Evolutionary conservation across 2,888 invertebrate genomes (phyloP), one percentile per base, ranked within the genome.

Genomic region (Rhingia campestris): DNA sequence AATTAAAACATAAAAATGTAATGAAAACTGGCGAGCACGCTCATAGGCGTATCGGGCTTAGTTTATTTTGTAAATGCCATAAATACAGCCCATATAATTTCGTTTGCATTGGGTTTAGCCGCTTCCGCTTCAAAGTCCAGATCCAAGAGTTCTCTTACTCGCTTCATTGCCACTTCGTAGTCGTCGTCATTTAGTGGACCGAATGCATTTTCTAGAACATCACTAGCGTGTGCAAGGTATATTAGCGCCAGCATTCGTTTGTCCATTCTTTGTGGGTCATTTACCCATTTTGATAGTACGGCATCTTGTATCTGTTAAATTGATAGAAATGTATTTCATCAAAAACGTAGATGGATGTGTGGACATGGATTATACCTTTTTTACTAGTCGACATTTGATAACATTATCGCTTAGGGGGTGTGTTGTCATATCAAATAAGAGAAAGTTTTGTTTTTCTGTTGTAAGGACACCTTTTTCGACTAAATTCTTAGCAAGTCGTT

Each of bases 381-480:
- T 99, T 81, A 99, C 98, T 89, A 99, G 94, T 88, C 98, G 96
- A 89, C 96, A 96, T 93, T 99, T 99, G 69, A 97, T 95, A 87
- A 96, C 94, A 92, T 97, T 97, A 91, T 99, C 99, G 86, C 97
- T 98, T 85, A 99, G 93, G 47, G 99, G 99, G 93, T 99, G 99
- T 88, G 99, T 99, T 69, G 99, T 99, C 99, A 99, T 99, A 93
- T 99, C 99, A 92, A 99, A 99, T 74, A 99, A 93, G 88, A 99
- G 93, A 92, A 99, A 99, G 92, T 99, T 99, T 92, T 99, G 99
- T 93, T 99, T 99, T 92, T 99, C 99, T 79, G 99, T 99, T 82
- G 99, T 99, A 87, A 99, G 94, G 49, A 99, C 99, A 87, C 99
- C 99, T 92, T 99, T 99, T 92, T 99, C 99, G 43, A 99, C 99